These are phyloP conservation scores for Acronicta leporina DNA, from an alignment of 2,888 invertebrate genomes.

Conservation along the genomic window DNA sequence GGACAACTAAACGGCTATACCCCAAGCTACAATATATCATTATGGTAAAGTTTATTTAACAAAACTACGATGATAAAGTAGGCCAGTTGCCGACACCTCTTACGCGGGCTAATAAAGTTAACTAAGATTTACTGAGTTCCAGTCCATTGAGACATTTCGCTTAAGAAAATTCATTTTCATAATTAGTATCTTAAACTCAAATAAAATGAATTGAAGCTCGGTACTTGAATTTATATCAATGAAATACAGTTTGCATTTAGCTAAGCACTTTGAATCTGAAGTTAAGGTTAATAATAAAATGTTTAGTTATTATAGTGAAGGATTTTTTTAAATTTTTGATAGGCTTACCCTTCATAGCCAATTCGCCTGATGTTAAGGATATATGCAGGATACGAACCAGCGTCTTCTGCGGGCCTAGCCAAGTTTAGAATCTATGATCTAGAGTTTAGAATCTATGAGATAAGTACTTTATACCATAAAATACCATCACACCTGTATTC, in stretches of 20 bases:
- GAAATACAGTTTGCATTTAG: neutral
- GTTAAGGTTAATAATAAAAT: too few species aligned
- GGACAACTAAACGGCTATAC: slow-evolving; percentile 17
- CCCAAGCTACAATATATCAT: slow-evolving; percentile 32
- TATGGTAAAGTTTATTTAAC: slow-evolving; percentile 44
- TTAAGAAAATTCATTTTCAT: slow-evolving; percentile 27
- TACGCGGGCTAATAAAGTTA: slow-evolving; percentile 42
- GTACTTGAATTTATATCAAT: neutral
- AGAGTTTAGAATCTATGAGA: too few species aligned
- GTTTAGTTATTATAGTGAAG: too few species aligned
- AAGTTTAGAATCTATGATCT: too few species aligned
- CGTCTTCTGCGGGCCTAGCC: too few species aligned
- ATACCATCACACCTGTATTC: too few species aligned
- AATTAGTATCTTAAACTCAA: slow-evolving; percentile 32
- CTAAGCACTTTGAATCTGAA: neutral
- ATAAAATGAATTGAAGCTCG: slow-evolving; percentile 13
- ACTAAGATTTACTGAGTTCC: slow-evolving; percentile 35
- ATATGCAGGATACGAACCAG: too few species aligned
- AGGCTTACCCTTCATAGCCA: too few species aligned
- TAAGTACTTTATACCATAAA: too few species aligned
- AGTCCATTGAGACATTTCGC: slow-evolving; percentile 18
- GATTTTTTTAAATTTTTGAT: too few species aligned
- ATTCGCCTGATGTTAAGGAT: too few species aligned
- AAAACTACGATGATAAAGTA: slow-evolving; percentile 43
- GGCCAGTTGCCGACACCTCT: slow-evolving; percentile 31